Conservation (phyloP, 2,888 invertebrate species). For the Coleophora deauratella region DNA sequence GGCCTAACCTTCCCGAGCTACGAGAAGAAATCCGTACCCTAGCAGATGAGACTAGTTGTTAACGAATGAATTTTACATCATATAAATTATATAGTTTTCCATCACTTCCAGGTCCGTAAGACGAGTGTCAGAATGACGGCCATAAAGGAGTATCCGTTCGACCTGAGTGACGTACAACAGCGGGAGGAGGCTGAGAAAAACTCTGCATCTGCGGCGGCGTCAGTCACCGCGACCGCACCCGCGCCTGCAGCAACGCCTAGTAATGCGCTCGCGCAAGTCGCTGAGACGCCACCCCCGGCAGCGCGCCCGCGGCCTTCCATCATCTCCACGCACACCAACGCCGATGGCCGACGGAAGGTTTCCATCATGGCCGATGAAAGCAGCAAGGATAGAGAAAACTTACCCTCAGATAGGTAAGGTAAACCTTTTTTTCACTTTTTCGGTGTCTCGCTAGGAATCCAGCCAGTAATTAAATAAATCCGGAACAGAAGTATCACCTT, state of each 20-base stretch:
- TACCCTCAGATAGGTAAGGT: conserved; percentile 75
- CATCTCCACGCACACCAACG: conserved; percentile 19
- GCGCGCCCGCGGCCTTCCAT: conserved; percentile 11
- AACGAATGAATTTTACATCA: too few relatives aligned
- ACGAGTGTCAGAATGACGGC: conserved; percentile 70
- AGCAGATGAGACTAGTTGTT: too few relatives aligned
- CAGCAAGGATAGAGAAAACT: conserved; percentile 77
- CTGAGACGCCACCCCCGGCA: conserved; percentile 10
- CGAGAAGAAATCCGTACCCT: too few relatives aligned
- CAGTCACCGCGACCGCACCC: too few relatives aligned
- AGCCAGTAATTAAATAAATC: too few relatives aligned
- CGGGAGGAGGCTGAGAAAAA: conserved; percentile 26
- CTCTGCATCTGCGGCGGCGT: conserved; percentile 16
- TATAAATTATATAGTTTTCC: not conserved
- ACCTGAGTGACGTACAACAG: conserved; percentile 57
- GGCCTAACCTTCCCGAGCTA: too few relatives aligned
- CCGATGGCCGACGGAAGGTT: conserved; percentile 73
- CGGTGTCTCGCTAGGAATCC: too few relatives aligned
- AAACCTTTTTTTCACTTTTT: not conserved
- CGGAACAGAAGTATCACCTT: too few relatives aligned
- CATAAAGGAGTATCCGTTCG: conserved; percentile 70
- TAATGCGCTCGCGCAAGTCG: conserved; percentile 1
- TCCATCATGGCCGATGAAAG: conserved; percentile 76
- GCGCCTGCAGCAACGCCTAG: too few relatives aligned
- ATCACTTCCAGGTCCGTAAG: conserved; percentile 56